Evolutionary conservation across 2,888 invertebrate species (phyloP).

Genomic region (Watsonalla binaria): DNA sequence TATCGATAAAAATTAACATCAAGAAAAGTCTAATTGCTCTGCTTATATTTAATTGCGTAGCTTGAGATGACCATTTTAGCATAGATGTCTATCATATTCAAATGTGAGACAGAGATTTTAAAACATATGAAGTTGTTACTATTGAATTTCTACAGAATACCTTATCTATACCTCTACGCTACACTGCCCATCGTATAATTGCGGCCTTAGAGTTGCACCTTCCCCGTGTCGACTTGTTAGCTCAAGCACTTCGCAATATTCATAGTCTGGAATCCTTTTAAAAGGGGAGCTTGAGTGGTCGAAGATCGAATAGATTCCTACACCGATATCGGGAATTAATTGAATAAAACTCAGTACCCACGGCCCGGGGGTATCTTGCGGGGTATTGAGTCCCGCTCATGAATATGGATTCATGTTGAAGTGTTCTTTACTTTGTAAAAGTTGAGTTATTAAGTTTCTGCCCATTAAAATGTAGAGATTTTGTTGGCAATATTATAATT

Average conservation of each 20-base stretch:
- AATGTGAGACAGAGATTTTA: too few relatives aligned
- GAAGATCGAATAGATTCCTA: conserved; percentile 28
- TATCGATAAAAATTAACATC: too few relatives aligned
- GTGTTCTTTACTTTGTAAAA: conserved; percentile 55
- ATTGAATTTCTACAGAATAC: too few relatives aligned
- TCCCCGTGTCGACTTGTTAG: conserved; percentile 25
- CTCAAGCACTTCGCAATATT: conserved; percentile 39
- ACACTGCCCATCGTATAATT: conserved; percentile 4
- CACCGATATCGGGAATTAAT: conserved; percentile 63
- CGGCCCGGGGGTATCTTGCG: conserved; percentile 36
- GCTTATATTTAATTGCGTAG: too few relatives aligned
- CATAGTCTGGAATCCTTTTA: conserved; percentile 36
- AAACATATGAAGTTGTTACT: too few relatives aligned
- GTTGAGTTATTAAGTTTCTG: conserved; percentile 46
- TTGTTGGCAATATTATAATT: conserved; percentile 25
- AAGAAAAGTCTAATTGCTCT: too few relatives aligned
- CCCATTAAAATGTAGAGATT: conserved; percentile 37
- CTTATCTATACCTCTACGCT: neutral
- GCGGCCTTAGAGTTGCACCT: conserved; percentile 16
- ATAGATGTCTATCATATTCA: too few relatives aligned
- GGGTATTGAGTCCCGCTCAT: conserved; percentile 40
- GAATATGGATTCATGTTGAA: conserved; percentile 64
- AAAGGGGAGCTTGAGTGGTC: conserved; percentile 29
- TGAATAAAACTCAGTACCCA: conserved; percentile 59
- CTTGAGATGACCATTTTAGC: too few relatives aligned